Evolutionary conservation across 1,140 invertebrate genomes (phyloP).

Genomic region (Bombyx mandarina): DNA sequence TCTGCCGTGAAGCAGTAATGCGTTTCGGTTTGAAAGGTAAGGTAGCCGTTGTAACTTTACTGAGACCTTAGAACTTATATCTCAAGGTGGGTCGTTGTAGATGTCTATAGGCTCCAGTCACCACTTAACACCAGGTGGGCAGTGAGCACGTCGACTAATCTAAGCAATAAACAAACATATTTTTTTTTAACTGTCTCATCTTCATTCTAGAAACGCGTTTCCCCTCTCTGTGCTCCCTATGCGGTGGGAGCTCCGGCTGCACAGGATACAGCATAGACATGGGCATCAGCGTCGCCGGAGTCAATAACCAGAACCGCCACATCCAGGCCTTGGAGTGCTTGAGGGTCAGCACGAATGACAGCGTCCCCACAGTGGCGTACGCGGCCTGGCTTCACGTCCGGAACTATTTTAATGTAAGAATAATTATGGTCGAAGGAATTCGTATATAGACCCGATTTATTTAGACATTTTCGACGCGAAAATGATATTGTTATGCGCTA

Average conservation of each 20-base stretch:
- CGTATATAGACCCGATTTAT: no score
- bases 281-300: conserved; percentile 27
- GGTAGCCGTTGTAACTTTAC: no score
- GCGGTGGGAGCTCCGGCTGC: conserved; percentile 31
- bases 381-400: conserved; percentile 71
- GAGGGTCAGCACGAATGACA: conserved; percentile 56
- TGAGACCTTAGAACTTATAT: no score
- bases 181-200: background rate
- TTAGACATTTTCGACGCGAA: no score
- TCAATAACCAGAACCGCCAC: conserved; percentile 65
- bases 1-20: no score
- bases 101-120: no score
- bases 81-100: no score
- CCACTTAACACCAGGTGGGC: no score
- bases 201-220: conserved; percentile 34
- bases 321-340: conserved; percentile 79
- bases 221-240: conserved; percentile 49
- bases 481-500: no score
- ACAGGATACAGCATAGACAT: conserved; percentile 38
- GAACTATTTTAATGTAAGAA: conserved; percentile 68
- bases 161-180: no score
- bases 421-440: background rate
- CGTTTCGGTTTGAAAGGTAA: no score
- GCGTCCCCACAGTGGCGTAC: conserved; percentile 72
- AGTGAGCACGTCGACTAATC: no score